Conservation (phyloP, 1,140 invertebrate species). For the Lepidurus couesii region DNA sequence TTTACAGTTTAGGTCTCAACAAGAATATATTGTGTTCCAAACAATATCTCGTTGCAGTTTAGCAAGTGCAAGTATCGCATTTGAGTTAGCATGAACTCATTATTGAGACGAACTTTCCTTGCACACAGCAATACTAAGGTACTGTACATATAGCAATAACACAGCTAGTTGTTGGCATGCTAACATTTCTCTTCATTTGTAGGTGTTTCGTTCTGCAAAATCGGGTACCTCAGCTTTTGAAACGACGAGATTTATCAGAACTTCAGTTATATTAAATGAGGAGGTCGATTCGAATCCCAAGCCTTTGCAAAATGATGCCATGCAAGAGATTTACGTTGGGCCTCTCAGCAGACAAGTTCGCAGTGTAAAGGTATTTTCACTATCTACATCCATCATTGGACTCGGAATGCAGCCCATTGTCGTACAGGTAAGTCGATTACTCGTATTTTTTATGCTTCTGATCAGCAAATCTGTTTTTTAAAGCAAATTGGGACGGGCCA, state of each 20-base stretch:
- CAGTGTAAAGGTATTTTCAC: slow-evolving; percentile 70
- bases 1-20: no score
- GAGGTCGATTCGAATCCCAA: no score
- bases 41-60: no score
- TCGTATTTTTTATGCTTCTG: background rate
- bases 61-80: background rate
- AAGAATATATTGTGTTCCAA: no score
- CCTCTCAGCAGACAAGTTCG: slow-evolving; percentile 59
- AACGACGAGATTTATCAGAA: no score
- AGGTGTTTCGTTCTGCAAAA: background rate
- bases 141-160: background rate
- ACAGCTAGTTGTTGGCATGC: background rate
- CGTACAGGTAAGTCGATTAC: slow-evolving; percentile 48
- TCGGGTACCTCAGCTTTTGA: no score
- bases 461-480: background rate
- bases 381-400: slow-evolving; percentile 64
- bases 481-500: slow-evolving; percentile 43
- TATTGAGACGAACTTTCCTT: background rate
- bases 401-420: slow-evolving; percentile 66
- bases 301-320: background rate
- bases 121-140: background rate
- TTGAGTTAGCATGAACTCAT: background rate
- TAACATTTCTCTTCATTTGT: background rate
- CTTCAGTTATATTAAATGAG: no score
- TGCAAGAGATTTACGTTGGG: slow-evolving; percentile 55